Base-by-base conservation (phyloP, 2,888 invertebrate species). In the Catocala sponsa region DNA sequence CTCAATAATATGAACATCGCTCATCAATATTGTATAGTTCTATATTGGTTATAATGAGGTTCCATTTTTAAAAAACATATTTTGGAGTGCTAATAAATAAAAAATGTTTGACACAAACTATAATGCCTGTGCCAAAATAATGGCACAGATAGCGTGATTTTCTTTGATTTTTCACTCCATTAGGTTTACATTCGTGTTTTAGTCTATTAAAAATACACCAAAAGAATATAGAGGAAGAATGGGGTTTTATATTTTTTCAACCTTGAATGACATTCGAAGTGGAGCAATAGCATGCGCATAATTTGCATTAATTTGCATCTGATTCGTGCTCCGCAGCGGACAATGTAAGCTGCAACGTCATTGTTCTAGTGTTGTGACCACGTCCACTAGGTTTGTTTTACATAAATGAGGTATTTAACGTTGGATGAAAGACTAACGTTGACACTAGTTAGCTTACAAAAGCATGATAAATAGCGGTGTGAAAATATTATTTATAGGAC, bases 301-400 rank as follows among this genome's bases (percentile, higher is more conserved):
- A 67, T 75, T 65, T 63, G 54, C 64, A 72, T 67, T 55, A 49
- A 75, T 74, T 72, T 60, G 63, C 72, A 72, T 72, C 52, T 6
- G 33, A 44, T 72, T 67, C 53, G 56, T 53, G 54, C 50, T 42
- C 44, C 55, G 46, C 15, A 51, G 46, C n/a, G 25, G 53, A 51
- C 55, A 64, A 52, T 53, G 38, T 55, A 44, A 25, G 46, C 55
- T 10, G 4, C 43, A 11, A 49, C 41, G 46, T 49, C 55, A 49
- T 38, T 49, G 48, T 13, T 6, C 12, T 42, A 42, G 41, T 41
- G 41, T 41, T 55, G 12, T 9, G 15, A 41, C 12, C 10, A 13
- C 9, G 33, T n/a, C 10, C 44, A 43, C 35, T 38, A 41, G 9
- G 25, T 48, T 38, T 55, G 55, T 55, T 48, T 48, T 32, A 48